phyloP scores from a whole-genome alignment of 2,888 invertebrate genomes.

The Meganola albula region DNA sequence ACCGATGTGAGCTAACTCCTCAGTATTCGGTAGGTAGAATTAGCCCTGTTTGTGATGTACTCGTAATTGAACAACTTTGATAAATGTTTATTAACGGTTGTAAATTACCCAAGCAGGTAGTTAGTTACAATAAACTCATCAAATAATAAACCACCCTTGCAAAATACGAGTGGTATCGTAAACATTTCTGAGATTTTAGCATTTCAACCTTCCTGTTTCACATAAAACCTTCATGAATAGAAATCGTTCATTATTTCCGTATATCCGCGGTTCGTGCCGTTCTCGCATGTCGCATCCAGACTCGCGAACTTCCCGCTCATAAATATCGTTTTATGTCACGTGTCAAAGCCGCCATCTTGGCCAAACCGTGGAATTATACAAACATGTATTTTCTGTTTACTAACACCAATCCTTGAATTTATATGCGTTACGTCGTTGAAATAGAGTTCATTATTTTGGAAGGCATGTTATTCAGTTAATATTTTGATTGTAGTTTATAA shows the following conservation, averaged over 20 bases:
- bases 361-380: conserved; percentile 48
- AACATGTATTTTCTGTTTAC: conserved; percentile 35
- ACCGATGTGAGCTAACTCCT: too few species aligned
- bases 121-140: too few species aligned
- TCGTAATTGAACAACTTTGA: too few species aligned
- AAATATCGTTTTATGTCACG: conserved; percentile 73
- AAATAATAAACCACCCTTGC: too few species aligned
- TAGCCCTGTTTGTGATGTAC: too few species aligned
- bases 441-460: conserved; percentile 45
- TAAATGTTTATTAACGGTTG: too few species aligned
- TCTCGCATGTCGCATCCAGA: conserved; percentile 67
- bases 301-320: conserved; percentile 68
- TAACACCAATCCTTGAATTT: conserved; percentile 29
- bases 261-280: conserved; percentile 67
- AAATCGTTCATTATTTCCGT: conserved; percentile 57
- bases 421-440: conserved; percentile 41
- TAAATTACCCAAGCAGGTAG: too few species aligned
- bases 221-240: conserved; percentile 68
- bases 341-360: conserved; percentile 69
- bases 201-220: conserved; percentile 37
- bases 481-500: conserved; percentile 42
- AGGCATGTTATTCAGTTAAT: conserved; percentile 23
- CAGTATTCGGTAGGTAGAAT: too few species aligned
- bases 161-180: too few species aligned
- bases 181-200: conserved; percentile 25